phyloP scores from a whole-genome alignment of 1,140 invertebrate genomes.

The Aphis gossypii region DNA sequence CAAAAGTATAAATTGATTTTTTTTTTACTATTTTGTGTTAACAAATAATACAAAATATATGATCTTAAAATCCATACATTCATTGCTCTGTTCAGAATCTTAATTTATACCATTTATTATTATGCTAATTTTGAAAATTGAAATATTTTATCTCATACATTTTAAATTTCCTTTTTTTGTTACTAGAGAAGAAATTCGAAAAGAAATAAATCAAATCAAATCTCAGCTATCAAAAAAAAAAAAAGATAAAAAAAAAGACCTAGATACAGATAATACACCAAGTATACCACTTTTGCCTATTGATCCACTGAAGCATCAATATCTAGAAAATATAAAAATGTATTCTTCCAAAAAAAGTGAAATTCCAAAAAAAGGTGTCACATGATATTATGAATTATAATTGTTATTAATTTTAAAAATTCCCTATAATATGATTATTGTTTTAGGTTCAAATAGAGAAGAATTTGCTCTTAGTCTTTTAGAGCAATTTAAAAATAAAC shows the following conservation, averaged over 20 bases:
- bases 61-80: no score
- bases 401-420: constrained; percentile 1
- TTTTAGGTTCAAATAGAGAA: constrained; percentile 41
- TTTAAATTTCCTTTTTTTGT: background rate
- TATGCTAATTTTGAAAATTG: background rate
- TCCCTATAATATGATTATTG: background rate
- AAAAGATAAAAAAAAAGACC: constrained; percentile 68
- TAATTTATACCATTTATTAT: no score
- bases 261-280: constrained; percentile 72
- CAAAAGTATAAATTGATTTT: no score
- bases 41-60: no score
- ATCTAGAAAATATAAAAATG: constrained; percentile 65
- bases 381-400: background rate
- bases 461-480: constrained; percentile 45
- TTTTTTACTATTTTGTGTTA: no score
- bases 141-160: background rate
- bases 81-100: no score
- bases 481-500: constrained; percentile 38
- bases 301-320: constrained; percentile 60
- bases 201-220: constrained; percentile 69
- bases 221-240: constrained; percentile 50
- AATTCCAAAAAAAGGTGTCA: constrained; percentile 73
- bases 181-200: constrained; percentile 76
- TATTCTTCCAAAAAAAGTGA: constrained; percentile 65
- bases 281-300: constrained; percentile 67